These are phyloP conservation scores for Taenioides sp. DNA, from an alignment of 2,797 vertebrate genomes.

Conservation along the genomic window DNA sequence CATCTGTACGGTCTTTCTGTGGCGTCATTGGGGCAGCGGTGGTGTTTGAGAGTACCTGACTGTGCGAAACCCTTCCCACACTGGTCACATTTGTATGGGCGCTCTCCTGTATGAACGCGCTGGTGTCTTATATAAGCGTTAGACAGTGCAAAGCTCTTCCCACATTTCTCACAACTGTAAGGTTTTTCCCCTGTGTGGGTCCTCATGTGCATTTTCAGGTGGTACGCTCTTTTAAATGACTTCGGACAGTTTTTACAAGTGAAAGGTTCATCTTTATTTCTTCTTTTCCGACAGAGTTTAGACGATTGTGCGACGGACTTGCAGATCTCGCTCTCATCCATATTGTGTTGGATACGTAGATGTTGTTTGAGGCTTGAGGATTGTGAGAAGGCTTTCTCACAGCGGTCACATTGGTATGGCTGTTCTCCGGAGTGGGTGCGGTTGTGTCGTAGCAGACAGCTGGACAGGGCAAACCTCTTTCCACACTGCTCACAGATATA, in stretches of 20 bases:
- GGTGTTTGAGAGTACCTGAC: background rate
- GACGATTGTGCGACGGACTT: background rate
- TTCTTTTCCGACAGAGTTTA: background rate
- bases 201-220: background rate
- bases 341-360: background rate
- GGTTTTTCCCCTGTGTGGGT: background rate
- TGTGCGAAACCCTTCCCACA: background rate
- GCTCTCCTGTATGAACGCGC: background rate
- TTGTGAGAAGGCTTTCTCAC: background rate
- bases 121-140: background rate
- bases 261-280: background rate
- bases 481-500: background rate
- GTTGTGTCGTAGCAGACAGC: background rate
- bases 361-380: background rate
- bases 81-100: background rate
- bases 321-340: background rate
- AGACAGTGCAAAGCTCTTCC: background rate
- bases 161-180: background rate
- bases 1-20: background rate
- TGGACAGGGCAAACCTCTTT: background rate
- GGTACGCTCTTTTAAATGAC: background rate
- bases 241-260: background rate
- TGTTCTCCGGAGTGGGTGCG: background rate
- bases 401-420: background rate
- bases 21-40: background rate